Percentiles rank a stretch among this genome's conserved stretches.
Conservation (phyloP, 2,797 vertebrate species). For the Macropus fuliginosus region DNA sequence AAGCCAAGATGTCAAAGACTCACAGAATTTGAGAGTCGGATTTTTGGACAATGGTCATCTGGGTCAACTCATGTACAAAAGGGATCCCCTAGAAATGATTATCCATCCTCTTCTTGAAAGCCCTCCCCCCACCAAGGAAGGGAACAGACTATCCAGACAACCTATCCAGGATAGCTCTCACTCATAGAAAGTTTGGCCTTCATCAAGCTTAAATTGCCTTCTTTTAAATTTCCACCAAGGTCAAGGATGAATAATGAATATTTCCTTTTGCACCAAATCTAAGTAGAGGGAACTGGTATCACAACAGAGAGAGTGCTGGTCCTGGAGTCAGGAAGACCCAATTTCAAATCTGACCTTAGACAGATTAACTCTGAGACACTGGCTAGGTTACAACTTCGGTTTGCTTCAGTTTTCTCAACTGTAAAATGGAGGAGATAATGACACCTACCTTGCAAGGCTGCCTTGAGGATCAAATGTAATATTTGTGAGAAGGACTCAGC, state of each 20-base stretch:
- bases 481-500: neutral
- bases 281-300: neutral
- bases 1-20: neutral
- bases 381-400: neutral
- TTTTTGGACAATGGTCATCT: neutral
- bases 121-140: neutral
- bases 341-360: neutral
- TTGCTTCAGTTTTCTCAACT: neutral
- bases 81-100: neutral
- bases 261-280: neutral
- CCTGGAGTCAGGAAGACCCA: neutral
- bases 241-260: neutral
- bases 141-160: neutral
- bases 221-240: neutral
- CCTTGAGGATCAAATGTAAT: neutral
- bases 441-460: neutral
- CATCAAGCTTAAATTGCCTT: neutral
- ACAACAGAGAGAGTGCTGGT: neutral
- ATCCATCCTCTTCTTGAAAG: neutral
- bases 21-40: neutral
- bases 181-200: neutral
- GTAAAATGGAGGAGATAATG: neutral
- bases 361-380: neutral
- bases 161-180: neutral
- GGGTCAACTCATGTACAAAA: neutral